Evolutionary conservation across 2,797 vertebrate genomes (phyloP), one percentile per base, ranked within the genome.

Genomic region (Lacerta viridis): DNA sequence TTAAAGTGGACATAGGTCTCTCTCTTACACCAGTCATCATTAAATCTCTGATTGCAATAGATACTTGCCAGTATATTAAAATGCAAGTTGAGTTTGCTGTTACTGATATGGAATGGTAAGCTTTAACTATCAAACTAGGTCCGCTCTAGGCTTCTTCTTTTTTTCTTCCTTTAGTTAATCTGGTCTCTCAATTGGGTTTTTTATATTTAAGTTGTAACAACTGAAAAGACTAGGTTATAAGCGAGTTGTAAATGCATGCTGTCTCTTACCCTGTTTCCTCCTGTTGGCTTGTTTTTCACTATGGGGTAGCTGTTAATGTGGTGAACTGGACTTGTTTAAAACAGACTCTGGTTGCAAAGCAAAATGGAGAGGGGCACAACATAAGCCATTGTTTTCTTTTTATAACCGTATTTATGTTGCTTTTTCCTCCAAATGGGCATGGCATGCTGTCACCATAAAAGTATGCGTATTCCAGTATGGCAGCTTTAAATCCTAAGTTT

Each of bases 301-400:
- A 92, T 95, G 93, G 95, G 89, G 90, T 93, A 89, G 86, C 93
- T 94, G 87, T 93, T 94, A 88, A 90, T 96, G 97, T 98, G 98
- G 97, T 98, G 97, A 98, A 96, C 97, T 98, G 97, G 97, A 97
- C 97, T 96, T 91, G 89, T 87, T 80, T 71, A 64, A 85, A 71
- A 80, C 33, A 68, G 55, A 80, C 84, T 87, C 41, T 77, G 68
- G 87, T 76, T 41, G 66, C 46, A 89, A 8, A 91, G 91, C 91
- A 93, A 92, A 93, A 88, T 86, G 94, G 90, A 93, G 96, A 94
- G 93, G 92, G 94, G 94, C 91, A 93, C 94, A 95, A 94, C 96
- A 96, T 95, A 96, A 96, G 96, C 96, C 97, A 96, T 97, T 94
- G 93, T 90, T 83, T 91, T 89, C 90, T 71, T 15, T 91, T 84